These are phyloP conservation scores for Stegophylla sp. DNA, from an alignment of 2,888 invertebrate genomes.

Conservation along the genomic window DNA sequence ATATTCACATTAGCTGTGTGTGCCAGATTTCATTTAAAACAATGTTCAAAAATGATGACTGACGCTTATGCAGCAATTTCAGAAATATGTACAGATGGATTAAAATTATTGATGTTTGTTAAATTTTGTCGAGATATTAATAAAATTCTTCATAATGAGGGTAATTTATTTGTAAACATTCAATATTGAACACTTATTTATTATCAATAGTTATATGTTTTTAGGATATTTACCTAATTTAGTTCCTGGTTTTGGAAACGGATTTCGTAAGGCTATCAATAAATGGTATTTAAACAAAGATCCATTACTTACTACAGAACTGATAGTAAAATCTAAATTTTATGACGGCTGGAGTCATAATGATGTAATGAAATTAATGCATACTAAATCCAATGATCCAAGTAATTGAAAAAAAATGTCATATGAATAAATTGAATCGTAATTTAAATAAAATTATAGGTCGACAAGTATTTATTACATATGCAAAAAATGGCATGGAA, in stretches of 20 bases:
- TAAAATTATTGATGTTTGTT: slow-evolving; percentile 46
- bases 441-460: slow-evolving; percentile 18
- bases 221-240: slow-evolving; percentile 11
- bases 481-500: slow-evolving; percentile 20
- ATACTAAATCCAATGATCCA: slow-evolving; percentile 42
- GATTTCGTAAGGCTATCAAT: slow-evolving; percentile 48
- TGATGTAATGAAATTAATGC: slow-evolving; percentile 54
- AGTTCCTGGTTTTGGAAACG: slow-evolving; percentile 37
- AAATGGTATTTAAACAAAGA: slow-evolving; percentile 59
- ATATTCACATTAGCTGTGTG: slow-evolving; percentile 45
- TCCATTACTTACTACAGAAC: slow-evolving; percentile 46
- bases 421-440: not conserved
- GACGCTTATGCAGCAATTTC: slow-evolving; percentile 36
- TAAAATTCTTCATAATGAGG: slow-evolving; percentile 24
- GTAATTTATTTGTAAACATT: not conserved
- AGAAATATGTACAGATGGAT: slow-evolving; percentile 39
- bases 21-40: slow-evolving; percentile 20
- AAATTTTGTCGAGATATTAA: not conserved
- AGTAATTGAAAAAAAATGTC: slow-evolving; percentile 32
- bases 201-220: not conserved
- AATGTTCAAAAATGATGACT: slow-evolving; percentile 26
- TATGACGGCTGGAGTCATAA: slow-evolving; percentile 52
- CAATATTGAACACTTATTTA: not conserved
- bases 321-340: slow-evolving; percentile 25
- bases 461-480: not conserved